Evolutionary conservation across 2,888 invertebrate genomes (phyloP), one percentile per base, ranked within the genome.

Genomic region (Petrolisthes manimaculis): DNA sequence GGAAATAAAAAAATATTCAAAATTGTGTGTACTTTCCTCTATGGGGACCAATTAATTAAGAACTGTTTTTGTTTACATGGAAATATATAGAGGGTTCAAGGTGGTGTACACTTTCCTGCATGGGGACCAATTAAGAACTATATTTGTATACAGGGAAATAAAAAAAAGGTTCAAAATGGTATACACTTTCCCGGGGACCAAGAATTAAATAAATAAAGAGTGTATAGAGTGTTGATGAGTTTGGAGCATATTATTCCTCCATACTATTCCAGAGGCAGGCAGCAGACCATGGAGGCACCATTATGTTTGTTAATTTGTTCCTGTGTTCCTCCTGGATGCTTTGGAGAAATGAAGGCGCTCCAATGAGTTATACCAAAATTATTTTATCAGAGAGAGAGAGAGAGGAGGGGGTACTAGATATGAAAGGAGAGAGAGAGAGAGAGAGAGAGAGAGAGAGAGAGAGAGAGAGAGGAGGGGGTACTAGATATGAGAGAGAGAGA

Each of bases 51-150:
- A 56, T n/a, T 21, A 54, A 80, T 14, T 14, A n/a, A 37, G 54
- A 37, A 53, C n/a, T 14, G 75, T 3, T 14, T 37, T 37, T 24
- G 56, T 8, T 18, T 14, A 18, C 12, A 85, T 0, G 37, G 37
- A 37, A 37, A 37, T 37, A 37, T n/a, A n/a, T n/a, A n/a, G 98
- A 54, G 95, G 94, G 95, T 96, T 95, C 91, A 97, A 93, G 92
- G 97, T 97, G 56, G 95, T 94, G 93, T 97, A 97, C 80, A 97
- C 97, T 94, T 95, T 97, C 93, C 96, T 91, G 90, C 8, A 78
- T 9, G 18, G 24, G 67, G 18, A 83, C 4, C 14, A 54, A 80
- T 14, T 14, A n/a, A 37, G 54, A 37, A 53, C n/a, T 14, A 84
- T 3, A 8, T 37, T 37, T 24, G 56, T 8, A 51, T 14, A 18